Evolutionary conservation across 1,140 invertebrate species (phyloP).

Genomic region (Brachionus plicatilis): DNA sequence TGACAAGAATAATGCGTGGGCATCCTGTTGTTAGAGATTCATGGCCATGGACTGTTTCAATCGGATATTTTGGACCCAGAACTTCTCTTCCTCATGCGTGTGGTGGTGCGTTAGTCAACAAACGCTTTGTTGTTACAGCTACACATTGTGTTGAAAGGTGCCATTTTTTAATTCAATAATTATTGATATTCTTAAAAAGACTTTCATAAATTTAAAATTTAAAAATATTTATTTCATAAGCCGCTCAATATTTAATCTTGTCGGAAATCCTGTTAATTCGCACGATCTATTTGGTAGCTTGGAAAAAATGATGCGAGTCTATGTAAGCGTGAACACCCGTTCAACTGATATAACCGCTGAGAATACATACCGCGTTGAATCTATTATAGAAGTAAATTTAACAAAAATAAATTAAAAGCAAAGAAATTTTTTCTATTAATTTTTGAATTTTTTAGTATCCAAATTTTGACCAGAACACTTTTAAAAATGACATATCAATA

Average conservation of each 20-base stretch:
- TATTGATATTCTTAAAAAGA: too few relatives aligned
- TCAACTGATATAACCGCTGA: slow-evolving; percentile 8
- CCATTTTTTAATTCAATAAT: not conserved
- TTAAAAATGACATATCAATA: slow-evolving; percentile 28
- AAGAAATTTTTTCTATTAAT: too few relatives aligned
- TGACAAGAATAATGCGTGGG: slow-evolving; percentile 2
- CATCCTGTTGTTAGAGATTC: not conserved
- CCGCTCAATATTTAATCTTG: slow-evolving; percentile 3
- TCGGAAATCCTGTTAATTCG: not conserved
- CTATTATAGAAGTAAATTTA: not conserved
- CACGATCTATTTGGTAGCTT: not conserved
- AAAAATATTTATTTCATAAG: not conserved
- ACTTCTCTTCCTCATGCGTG: slow-evolving; percentile 32
- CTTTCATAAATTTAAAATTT: not conserved
- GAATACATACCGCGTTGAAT: slow-evolving; percentile 15
- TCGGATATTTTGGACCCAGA: slow-evolving; percentile 24
- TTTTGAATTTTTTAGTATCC: slow-evolving; percentile 12
- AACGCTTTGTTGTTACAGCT: slow-evolving; percentile 28
- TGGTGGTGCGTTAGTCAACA: slow-evolving; percentile 18
- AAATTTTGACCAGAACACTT: slow-evolving; percentile 33
- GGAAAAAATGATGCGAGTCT: slow-evolving; percentile 34
- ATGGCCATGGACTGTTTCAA: slow-evolving; percentile 39
- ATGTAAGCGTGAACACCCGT: slow-evolving; percentile 20
- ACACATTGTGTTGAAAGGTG: slow-evolving; percentile 35
- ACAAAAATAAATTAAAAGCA: not conserved